Conservation (phyloP, 30 jellyfish, hydroid and myxozoan genomes). For the Turritopsis dohrnii region DNA sequence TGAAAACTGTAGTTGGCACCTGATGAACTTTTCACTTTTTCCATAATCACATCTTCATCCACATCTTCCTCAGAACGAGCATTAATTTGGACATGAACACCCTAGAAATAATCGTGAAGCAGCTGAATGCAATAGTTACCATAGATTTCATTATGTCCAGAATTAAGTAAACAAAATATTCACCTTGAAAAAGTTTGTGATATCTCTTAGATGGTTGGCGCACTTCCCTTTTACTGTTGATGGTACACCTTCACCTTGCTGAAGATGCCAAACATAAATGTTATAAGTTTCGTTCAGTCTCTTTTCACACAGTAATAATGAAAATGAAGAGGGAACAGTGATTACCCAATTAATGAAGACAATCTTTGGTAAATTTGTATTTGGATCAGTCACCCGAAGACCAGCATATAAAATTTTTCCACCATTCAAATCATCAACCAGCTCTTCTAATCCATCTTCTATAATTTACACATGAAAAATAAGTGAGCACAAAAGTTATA, state of each 20-base stretch:
- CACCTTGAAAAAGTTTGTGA: constrained; percentile 63
- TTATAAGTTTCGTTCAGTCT: not conserved
- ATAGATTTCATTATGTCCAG: too few species aligned
- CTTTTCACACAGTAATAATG: not conserved
- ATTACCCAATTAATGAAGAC: constrained; percentile 93
- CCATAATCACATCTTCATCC: constrained; percentile 62
- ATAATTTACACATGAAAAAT: too few species aligned
- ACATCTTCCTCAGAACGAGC: constrained; percentile 94
- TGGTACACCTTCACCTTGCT: constrained; percentile 99
- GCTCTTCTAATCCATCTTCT: constrained; percentile 94
- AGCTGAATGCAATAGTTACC: too few species aligned
- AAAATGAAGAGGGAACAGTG: not conserved
- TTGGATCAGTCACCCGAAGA: constrained; percentile 80
- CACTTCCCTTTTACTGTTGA: constrained; percentile 82
- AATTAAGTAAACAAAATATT: constrained; percentile 9
- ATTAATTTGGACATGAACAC: constrained; percentile 82
- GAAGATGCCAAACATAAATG: too few species aligned
- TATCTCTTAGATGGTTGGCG: constrained; percentile 86
- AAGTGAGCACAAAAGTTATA: too few species aligned
- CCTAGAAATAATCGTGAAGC: constrained; percentile 32
- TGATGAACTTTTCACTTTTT: constrained; percentile 80
- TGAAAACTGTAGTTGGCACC: constrained; percentile 93
- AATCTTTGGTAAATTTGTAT: constrained; percentile 78
- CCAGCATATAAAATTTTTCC: constrained; percentile 90
- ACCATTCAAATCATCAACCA: constrained; percentile 78